Evolutionary conservation across 2,113 vertebrate genomes (phyloP), one percentile per base, ranked within the genome.

Genomic region (Oenanthe oenanthe): DNA sequence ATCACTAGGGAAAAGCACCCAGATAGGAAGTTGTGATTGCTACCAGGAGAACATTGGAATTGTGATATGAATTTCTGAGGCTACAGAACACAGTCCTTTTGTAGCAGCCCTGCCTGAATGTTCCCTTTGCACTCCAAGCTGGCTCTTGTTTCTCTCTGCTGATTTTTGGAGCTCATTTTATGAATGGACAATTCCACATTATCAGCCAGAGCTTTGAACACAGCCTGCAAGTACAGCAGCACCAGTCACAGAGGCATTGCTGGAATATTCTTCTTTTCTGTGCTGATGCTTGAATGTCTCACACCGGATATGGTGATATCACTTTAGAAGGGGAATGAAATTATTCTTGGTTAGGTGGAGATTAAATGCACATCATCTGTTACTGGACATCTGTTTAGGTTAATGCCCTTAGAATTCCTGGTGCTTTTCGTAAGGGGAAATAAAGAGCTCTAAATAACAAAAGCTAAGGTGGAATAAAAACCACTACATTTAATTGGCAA

Each of bases 331-430:
- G 18, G 65, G 75, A 96, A 93, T 34, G 67, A 80, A 88, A 89
- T 77, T 45, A 78, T 71, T 71, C 85, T 85, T 80, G 75, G 75
- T 80, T 71, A 90, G 88, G 88, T 92, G 72, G 78, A 92, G 85
- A 94, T 96, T 90, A 93, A 93, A 93, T 72, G 38, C 31, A 56
- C 73, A 61, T 95, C 93, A 92, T 45, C 82, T 93, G 88, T 77
- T 92, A 72, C 95, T 90, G 88, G 93, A 77, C 95, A 96, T 77
- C 82, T 95, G 89, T 81, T 96, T 50, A 72, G 79, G 72, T 92
- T 95, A 93, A 88, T 85, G 45, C 74, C 58, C 48, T 88, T 45
- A 63, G 65, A 90, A 86, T 54, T 92, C 28, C 36, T 50, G 5
- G 48, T 73, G 90, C 57, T 81, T 67, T 40, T 50, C n/a, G 43